Evolutionary conservation across 2,888 invertebrate genomes (phyloP), one percentile per base, ranked within the genome.

Genomic region (Melinaea marsaeus): DNA sequence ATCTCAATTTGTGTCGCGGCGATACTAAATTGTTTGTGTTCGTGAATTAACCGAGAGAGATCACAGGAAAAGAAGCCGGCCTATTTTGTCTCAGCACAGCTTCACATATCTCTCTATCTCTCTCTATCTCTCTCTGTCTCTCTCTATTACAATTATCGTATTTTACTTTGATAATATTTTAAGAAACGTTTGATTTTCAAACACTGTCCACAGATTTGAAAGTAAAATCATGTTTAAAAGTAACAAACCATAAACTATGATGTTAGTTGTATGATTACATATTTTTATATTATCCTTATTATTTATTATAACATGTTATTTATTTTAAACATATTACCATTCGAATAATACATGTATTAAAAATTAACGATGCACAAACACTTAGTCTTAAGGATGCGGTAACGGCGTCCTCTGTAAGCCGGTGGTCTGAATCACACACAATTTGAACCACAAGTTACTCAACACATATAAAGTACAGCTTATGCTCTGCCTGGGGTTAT

Each of bases 1-100:
- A 84, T 86, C 84, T 85, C 80, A 83, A 86, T 85, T 79, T 78
- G 73, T 77, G 75, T 79, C 77, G 22, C 51, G 71, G 72, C 71
- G 71, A 76, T 79, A 81, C 81, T 78, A 79, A 82, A 79, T 78
- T 79, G 79, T 82, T 83, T 79, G 78, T 74, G 77, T 79, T 77
- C 75, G 74, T 71, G 74, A 75, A 80, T 80, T 79, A 80, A 81
- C 81, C 74, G 75, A 77, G 77, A 74, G 79, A 78, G 78, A 79
- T 75, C 79, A 78, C 78, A 73, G 71, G 72, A 77, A 75, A 74
- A 60, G 71, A 63, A 57, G 55, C 54, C 54, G 46, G 42, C 48
- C 57, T 37, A 42, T 22, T 35, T n/a, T 48, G 34, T 48, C 13
- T 11, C 22, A 33, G 11, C 35, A 47, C 13, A 47, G 34, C 11